Evolutionary conservation across 2,797 vertebrate genomes (phyloP).

Genomic region (Gymnoscopelus microlampas): DNA sequence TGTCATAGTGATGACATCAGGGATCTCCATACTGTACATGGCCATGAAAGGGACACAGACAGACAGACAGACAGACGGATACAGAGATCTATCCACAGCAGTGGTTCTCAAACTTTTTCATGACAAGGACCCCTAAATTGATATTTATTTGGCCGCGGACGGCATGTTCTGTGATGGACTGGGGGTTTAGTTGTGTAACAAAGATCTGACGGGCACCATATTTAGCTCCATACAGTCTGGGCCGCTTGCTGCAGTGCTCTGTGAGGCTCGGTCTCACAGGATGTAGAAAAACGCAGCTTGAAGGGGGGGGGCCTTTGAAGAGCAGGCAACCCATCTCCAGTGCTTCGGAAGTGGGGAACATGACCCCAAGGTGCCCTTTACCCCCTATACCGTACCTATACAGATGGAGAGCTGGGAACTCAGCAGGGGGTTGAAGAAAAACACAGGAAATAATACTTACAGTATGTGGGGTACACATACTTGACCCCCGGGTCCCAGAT

Average conservation of each 20-base stretch:
- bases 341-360: conserved; percentile 13
- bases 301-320: conserved; percentile 27
- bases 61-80: too few relatives aligned
- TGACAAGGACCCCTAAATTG: too few relatives aligned
- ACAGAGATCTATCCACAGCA: too few relatives aligned
- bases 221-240: conserved; percentile 28
- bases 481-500: too few relatives aligned
- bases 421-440: not conserved
- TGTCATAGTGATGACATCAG: too few relatives aligned
- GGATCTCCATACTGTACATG: too few relatives aligned
- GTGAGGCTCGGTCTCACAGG: conserved; percentile 20
- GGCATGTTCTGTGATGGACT: conserved; percentile 6
- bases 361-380: not conserved
- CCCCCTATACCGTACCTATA: not conserved
- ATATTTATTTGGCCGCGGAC: too few relatives aligned
- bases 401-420: not conserved
- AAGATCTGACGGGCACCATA: conserved; percentile 26
- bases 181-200: conserved; percentile 21
- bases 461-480: not conserved
- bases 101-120: too few relatives aligned
- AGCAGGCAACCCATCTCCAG: not conserved
- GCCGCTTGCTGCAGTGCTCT: not conserved
- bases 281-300: conserved; percentile 20
- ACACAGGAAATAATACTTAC: not conserved
- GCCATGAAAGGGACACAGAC: too few relatives aligned